These are phyloP conservation scores for Pelosia muscerda DNA, from an alignment of 2,888 invertebrate species.

Conservation along the genomic window DNA sequence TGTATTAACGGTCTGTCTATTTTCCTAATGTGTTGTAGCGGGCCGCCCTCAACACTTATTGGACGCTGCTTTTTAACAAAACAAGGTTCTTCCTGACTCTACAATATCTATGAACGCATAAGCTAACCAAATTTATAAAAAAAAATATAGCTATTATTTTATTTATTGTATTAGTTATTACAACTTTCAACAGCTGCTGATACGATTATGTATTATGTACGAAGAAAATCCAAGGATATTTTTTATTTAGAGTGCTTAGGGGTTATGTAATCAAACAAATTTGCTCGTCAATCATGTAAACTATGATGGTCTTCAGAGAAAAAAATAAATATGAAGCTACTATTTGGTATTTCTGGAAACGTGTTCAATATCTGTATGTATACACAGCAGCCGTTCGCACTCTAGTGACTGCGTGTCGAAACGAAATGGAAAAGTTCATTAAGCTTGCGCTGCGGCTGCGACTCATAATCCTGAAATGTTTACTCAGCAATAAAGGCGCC, in stretches of 20 bases:
- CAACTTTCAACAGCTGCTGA: conserved; percentile 56
- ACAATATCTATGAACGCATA: conserved; percentile 68
- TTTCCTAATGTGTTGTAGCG: conserved; percentile 75
- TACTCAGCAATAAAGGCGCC: conserved; percentile 83
- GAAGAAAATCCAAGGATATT: conserved; percentile 46
- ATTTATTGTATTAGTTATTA: conserved; percentile 67
- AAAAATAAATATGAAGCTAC: conserved; percentile 27
- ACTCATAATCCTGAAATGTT: conserved; percentile 77
- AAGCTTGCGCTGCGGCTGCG: conserved; percentile 59
- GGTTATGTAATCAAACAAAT: conserved; percentile 41
- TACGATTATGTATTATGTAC: conserved; percentile 64
- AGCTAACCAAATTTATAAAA: conserved; percentile 61
- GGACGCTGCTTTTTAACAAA: conserved; percentile 73
- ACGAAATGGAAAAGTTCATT: conserved; percentile 59
- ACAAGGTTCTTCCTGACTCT: conserved; percentile 73
- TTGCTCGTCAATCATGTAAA: conserved; percentile 39
- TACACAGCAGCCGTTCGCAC: conserved; percentile 25
- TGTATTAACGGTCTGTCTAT: conserved; percentile 74
- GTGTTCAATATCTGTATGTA: conserved; percentile 25
- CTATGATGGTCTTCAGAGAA: conserved; percentile 45
- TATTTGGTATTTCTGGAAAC: conserved; percentile 28
- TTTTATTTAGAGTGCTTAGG: conserved; percentile 43
- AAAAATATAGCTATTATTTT: conserved; percentile 62
- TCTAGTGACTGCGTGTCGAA: conserved; percentile 46
- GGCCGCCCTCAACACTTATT: conserved; percentile 62